A percentile compares a stretch with the other conserved stretches of the same genome.
These are phyloP conservation scores for Oscheius sp. DNA, from an alignment of 2,888 invertebrate genomes.

Conservation along the genomic window DNA sequence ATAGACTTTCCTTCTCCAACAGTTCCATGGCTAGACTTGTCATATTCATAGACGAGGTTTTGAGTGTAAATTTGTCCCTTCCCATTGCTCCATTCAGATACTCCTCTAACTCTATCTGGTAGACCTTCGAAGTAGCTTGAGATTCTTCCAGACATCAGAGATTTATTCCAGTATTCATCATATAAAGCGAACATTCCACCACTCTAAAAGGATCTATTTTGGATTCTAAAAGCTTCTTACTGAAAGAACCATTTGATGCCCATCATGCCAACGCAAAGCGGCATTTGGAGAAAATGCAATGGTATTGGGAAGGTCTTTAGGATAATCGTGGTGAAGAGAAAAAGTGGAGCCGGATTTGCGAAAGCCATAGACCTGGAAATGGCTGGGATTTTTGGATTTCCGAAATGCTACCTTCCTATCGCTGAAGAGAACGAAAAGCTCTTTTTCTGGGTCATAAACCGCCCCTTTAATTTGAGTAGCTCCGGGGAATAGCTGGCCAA, in stretches of 20 bases:
- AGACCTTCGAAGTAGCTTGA: constrained; percentile 42
- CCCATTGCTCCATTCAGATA: constrained; percentile 38
- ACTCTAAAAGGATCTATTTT: constrained; percentile 35
- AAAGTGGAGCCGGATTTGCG: not conserved
- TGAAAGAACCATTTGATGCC: constrained; percentile 46
- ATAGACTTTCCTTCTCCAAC: constrained; percentile 28
- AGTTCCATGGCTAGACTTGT: constrained; percentile 36
- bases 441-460: constrained; percentile 44
- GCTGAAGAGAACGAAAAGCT: constrained; percentile 35
- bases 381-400: not conserved
- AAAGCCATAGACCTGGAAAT: constrained; percentile 21
- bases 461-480: constrained; percentile 43
- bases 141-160: constrained; percentile 42
- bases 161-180: constrained; percentile 55
- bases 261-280: constrained; percentile 48
- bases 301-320: constrained; percentile 36
- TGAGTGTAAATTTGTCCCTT: constrained; percentile 40
- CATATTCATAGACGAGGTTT: constrained; percentile 40
- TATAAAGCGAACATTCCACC: constrained; percentile 50
- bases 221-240: constrained; percentile 17
- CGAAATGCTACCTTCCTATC: constrained; percentile 33
- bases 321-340: constrained; percentile 4
- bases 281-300: constrained; percentile 45
- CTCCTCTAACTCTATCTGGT: constrained; percentile 46
- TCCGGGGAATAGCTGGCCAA: constrained; percentile 25